Evolutionary conservation across 2,113 vertebrate genomes (phyloP).

Genomic region (Monopterus albus): DNA sequence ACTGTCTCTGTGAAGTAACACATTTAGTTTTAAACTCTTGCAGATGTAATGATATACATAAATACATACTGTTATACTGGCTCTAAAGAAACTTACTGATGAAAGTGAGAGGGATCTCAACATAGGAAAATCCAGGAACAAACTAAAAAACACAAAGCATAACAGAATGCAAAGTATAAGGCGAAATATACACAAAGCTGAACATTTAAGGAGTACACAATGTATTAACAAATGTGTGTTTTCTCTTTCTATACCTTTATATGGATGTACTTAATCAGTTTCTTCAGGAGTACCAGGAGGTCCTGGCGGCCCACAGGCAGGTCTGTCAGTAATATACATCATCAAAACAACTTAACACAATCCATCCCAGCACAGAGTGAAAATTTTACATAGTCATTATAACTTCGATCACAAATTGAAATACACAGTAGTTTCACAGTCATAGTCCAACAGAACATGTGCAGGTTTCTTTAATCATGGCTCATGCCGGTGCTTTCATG

Average conservation of each 20-base stretch:
- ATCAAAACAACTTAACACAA: constrained; percentile 4
- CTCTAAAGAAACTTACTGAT: constrained; percentile 86
- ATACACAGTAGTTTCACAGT: too few species aligned
- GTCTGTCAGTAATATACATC: constrained; percentile 79
- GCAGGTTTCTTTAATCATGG: too few species aligned
- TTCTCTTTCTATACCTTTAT: constrained; percentile 86
- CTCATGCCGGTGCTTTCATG: too few species aligned
- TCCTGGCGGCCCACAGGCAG: constrained; percentile 91
- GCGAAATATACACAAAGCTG: neutral
- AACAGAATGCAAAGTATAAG: neutral
- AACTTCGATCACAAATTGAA: too few species aligned
- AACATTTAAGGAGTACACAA: neutral
- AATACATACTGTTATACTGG: neutral
- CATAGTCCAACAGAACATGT: too few species aligned
- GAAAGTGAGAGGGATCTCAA: constrained; percentile 91
- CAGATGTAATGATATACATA: neutral
- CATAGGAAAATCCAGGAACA: constrained; percentile 87
- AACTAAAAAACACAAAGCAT: constrained; percentile 81
- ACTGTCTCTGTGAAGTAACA: constrained; percentile 67
- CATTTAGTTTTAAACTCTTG: constrained; percentile 2
- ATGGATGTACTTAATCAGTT: constrained; percentile 91
- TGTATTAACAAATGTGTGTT: neutral
- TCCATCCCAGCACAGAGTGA: neutral
- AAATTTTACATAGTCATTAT: too few species aligned
- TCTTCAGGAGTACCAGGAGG: constrained; percentile 88